Conservation (phyloP, 2,113 vertebrate genomes). For the Carassius carassius region DNA sequence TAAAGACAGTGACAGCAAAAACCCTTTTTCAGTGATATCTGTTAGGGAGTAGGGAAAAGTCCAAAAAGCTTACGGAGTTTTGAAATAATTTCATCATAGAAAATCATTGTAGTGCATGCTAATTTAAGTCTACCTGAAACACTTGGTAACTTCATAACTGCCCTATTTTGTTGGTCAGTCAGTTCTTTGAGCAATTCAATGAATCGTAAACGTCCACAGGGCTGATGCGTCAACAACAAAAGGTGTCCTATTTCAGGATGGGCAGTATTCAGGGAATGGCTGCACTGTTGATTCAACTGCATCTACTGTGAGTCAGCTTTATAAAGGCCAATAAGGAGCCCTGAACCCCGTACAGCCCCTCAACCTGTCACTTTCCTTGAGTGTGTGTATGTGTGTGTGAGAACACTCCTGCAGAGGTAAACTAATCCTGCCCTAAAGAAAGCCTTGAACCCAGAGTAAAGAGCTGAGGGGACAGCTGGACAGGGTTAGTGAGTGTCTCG, state of each 20-base stretch:
- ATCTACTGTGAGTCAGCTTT: conserved; percentile 8
- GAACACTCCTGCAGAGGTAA: conserved; percentile 52
- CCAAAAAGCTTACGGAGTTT: background rate
- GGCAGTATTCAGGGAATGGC: conserved; percentile 16
- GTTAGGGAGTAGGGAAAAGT: background rate
- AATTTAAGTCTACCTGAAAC: background rate
- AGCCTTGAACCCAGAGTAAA: conserved; percentile 57
- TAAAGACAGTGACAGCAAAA: background rate
- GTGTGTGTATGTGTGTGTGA: conserved; percentile 27
- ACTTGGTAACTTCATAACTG: background rate
- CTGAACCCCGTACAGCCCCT: background rate
- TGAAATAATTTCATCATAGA: background rate
- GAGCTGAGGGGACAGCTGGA: conserved; percentile 59
- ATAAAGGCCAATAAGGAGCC: conserved; percentile 15
- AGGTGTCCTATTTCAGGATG: conserved; percentile 25
- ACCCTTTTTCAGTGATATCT: too few relatives aligned
- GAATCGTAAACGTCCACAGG: conserved; percentile 26
- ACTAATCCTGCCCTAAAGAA: conserved; percentile 57
- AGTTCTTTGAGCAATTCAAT: background rate
- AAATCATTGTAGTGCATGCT: background rate
- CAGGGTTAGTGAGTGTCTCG: conserved; percentile 52
- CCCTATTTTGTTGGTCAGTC: background rate
- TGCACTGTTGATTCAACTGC: conserved; percentile 40
- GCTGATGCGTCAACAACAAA: conserved; percentile 25
- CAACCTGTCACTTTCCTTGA: conserved; percentile 19